Conservation (phyloP, 2,113 vertebrate species). For the Loxodonta africana region DNA sequence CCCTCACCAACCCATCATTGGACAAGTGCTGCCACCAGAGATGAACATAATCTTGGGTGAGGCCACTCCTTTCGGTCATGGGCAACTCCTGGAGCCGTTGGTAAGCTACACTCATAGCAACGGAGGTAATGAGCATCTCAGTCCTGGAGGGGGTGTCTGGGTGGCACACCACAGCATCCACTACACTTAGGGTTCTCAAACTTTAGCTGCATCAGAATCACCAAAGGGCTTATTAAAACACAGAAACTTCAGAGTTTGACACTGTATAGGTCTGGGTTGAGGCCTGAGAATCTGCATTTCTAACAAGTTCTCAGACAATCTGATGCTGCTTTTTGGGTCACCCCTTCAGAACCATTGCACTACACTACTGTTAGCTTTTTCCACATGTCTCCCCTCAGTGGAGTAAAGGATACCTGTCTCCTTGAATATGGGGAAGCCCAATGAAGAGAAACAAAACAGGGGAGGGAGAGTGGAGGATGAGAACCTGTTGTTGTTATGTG, state of each 20-base stretch:
- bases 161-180: too few relatives aligned
- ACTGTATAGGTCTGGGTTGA: background rate
- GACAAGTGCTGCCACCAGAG: background rate
- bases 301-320: background rate
- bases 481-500: background rate
- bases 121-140: background rate
- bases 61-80: background rate
- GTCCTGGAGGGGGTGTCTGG: too few relatives aligned
- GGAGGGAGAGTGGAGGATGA: background rate
- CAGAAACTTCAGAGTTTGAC: too few relatives aligned
- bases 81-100: background rate
- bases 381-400: background rate
- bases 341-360: background rate
- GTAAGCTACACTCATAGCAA: background rate
- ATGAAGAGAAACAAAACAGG: background rate
- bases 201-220: too few relatives aligned
- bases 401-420: background rate
- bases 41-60: background rate
- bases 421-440: background rate
- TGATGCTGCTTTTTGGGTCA: background rate
- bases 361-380: background rate
- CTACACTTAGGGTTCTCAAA: too few relatives aligned
- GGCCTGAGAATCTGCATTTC: too few relatives aligned
- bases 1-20: background rate
- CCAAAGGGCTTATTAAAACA: too few relatives aligned